These are phyloP conservation scores for Mimas tiliae DNA, from an alignment of 2,888 invertebrate genomes.

Conservation along the genomic window DNA sequence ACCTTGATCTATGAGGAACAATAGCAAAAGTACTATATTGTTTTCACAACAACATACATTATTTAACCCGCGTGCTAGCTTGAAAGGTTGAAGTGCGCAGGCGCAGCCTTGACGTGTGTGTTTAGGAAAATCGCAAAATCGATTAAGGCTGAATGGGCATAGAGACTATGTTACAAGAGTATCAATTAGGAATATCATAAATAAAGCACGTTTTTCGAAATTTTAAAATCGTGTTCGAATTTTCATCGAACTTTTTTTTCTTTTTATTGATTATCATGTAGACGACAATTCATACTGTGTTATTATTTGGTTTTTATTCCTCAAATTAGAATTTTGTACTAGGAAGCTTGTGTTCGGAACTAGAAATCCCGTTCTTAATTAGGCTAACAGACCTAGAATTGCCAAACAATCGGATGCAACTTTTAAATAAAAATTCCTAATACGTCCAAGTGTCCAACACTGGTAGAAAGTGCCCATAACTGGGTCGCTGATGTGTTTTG, in stretches of 20 bases:
- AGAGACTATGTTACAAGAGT: not conserved
- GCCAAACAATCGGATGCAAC: not conserved
- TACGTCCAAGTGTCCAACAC: slow-evolving; percentile 14
- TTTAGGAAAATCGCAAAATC: slow-evolving; percentile 20
- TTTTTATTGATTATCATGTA: too few relatives aligned
- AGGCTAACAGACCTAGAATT: not conserved
- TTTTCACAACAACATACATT: slow-evolving; percentile 44
- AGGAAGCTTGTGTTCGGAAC: not conserved
- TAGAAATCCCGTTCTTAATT: not conserved
- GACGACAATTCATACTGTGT: too few relatives aligned
- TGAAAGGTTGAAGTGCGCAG: slow-evolving; percentile 43
- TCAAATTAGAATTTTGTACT: too few relatives aligned
- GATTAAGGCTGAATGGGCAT: slow-evolving; percentile 7
- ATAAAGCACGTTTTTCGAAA: too few relatives aligned
- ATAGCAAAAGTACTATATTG: slow-evolving; percentile 41
- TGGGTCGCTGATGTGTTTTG: slow-evolving; percentile 16
- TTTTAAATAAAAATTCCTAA: slow-evolving; percentile 7
- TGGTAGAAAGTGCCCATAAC: slow-evolving; percentile 21
- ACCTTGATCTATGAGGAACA: slow-evolving; percentile 45
- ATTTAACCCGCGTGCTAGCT: slow-evolving; percentile 52
- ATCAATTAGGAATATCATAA: too few relatives aligned
- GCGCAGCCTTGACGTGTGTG: slow-evolving; percentile 35
- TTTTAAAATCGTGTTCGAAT: too few relatives aligned
- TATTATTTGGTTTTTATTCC: too few relatives aligned
- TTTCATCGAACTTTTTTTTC: too few relatives aligned